Evolutionary conservation across 2,113 vertebrate genomes (phyloP), one percentile per base, ranked within the genome.

Genomic region (Melanostigma gelatinosum): DNA sequence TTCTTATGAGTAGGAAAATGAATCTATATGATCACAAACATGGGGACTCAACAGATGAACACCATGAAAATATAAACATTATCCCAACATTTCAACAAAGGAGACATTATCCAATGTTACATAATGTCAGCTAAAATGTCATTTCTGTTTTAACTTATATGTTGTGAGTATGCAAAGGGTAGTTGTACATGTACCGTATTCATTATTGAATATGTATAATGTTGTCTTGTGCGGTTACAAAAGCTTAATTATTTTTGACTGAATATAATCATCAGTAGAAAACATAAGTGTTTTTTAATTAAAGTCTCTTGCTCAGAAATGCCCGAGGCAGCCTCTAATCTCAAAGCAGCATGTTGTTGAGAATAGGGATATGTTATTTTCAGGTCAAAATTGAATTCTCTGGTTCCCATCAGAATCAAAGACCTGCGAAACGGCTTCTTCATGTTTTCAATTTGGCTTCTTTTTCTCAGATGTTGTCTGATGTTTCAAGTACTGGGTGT

Each of bases 261-360:
- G 77, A 89, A 90, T 72, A 74, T 58, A 92, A 93, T 92, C 75
- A 83, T 82, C 80, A 83, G 73, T 36, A n/a, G 66, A 80, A 80
- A 85, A 75, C 71, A 72, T 61, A 72, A 84, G 79, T 82, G 76
- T 80, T 84, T 88, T 80, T 90, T 81, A 90, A 87, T 89, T 85
- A 82, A 79, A 85, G 64, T 24, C 42, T 71, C 34, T 75, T 71
- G 50, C 82, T 84, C 79, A 46, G 66, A 88, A 87, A 76, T 2
- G 81, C 80, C 77, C 29, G 38, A 83, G 73, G 76, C 77, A 36
- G 79, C 67, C 80, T 86, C 50, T 91, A 92, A 94, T 93, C 89
- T 90, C 81, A 87, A 89, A 87, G 90, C 90, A 85, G 66, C 87
- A 87, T 83, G 77, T 87, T 89, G 73, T 86, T 90, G 74, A 92